Evolutionary conservation across 2,797 vertebrate species (phyloP).

Genomic region (Morelia viridis): DNA sequence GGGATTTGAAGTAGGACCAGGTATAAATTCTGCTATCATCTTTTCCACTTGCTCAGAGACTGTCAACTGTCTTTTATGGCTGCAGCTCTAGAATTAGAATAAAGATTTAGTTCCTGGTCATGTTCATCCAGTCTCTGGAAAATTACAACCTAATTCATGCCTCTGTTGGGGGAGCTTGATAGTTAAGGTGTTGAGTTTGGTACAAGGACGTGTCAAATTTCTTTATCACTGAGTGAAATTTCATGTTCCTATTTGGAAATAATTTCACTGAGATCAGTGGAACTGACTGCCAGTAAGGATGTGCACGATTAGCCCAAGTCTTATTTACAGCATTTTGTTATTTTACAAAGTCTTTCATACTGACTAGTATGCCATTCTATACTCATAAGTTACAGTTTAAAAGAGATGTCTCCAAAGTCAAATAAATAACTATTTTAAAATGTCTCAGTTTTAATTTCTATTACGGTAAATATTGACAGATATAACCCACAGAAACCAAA

Average conservation of each 20-base stretch:
- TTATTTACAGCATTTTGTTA: not conserved
- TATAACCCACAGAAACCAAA: no score
- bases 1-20: not conserved
- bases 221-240: not conserved
- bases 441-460: no score
- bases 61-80: not conserved
- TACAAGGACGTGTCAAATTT: not conserved
- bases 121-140: not conserved
- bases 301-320: not conserved
- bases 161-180: not conserved
- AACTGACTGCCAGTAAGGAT: not conserved
- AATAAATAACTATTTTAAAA: not conserved
- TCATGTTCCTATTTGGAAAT: not conserved
- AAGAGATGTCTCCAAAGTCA: not conserved
- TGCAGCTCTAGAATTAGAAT: not conserved
- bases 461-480: no score
- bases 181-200: not conserved
- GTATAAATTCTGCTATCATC: not conserved
- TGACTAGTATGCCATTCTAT: not conserved
- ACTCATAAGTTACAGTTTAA: not conserved
- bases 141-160: not conserved
- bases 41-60: not conserved
- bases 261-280: not conserved
- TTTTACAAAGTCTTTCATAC: not conserved
- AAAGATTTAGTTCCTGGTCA: not conserved